Evolutionary conservation across 2,888 invertebrate species (phyloP).

Genomic region (Alviniconcha strummeri): DNA sequence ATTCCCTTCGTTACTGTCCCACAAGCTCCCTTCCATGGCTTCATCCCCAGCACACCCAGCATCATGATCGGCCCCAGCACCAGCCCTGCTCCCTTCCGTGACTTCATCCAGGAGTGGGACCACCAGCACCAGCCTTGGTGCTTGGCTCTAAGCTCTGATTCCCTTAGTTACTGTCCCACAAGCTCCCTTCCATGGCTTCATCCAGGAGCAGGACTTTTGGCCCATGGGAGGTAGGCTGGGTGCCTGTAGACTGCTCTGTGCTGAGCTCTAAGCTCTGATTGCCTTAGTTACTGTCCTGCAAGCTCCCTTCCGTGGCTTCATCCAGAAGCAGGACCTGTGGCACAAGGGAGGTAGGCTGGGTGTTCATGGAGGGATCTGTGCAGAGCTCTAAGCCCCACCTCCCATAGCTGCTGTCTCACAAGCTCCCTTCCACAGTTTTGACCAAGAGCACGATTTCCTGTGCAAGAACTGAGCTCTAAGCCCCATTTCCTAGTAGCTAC

Average conservation of each 20-base stretch:
- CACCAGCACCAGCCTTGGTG: conserved; percentile 52
- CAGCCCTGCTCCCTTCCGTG: conserved; percentile 97
- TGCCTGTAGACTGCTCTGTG: too few relatives aligned
- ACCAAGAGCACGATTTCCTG: conserved; percentile 91
- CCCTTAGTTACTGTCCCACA: too few relatives aligned
- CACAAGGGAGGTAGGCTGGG: conserved; percentile 62
- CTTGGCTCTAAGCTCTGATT: too few relatives aligned
- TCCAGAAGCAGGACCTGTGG: conserved; percentile 88
- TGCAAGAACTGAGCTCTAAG: too few relatives aligned
- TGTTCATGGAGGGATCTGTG: too few relatives aligned
- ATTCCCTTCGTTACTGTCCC: too few relatives aligned
- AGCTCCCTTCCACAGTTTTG: conserved; percentile 74
- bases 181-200: conserved; percentile 74
- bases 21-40: conserved; percentile 56
- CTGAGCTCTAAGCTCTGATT: too few relatives aligned
- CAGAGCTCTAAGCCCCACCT: too few relatives aligned
- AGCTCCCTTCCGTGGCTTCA: conserved; percentile 98
- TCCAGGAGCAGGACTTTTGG: conserved; percentile 91
- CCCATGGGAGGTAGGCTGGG: too few relatives aligned
- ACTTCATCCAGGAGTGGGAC: conserved; percentile 96
- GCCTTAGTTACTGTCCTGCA: too few relatives aligned
- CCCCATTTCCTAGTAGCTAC: too few relatives aligned
- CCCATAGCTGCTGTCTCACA: too few relatives aligned
- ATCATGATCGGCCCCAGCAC: conserved; percentile 99
- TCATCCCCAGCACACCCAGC: conserved; percentile 93